phyloP scores from a whole-genome alignment of 2,797 vertebrate species.

The Sebastes goodei region DNA sequence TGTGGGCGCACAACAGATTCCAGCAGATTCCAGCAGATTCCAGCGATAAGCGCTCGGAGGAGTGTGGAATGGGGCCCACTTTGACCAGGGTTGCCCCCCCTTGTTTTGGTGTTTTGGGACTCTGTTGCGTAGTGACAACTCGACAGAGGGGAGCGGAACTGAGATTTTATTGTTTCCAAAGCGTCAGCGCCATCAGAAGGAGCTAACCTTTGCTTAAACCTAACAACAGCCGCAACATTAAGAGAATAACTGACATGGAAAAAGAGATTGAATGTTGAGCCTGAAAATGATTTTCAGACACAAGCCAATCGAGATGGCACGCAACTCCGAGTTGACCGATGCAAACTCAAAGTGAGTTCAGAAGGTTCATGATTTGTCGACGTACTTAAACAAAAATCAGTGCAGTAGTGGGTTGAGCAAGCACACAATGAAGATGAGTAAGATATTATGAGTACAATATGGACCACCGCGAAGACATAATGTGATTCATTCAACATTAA shows the following conservation, averaged over 20 bases:
- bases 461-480: conserved; percentile 43
- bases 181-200: conserved; percentile 57
- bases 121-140: conserved; percentile 78
- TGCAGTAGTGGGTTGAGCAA: conserved; percentile 29
- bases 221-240: conserved; percentile 49
- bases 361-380: conserved; percentile 33
- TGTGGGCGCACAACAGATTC: conserved; percentile 65
- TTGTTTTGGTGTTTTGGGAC: conserved; percentile 79
- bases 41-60: conserved; percentile 59
- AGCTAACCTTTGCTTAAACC: conserved; percentile 52
- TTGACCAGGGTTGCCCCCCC: conserved; percentile 67
- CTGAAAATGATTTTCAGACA: conserved; percentile 48
- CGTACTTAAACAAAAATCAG: conserved; percentile 29
- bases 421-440: conserved; percentile 56
- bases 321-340: conserved; percentile 22
- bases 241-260: conserved; percentile 55
- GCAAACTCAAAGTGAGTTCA: conserved; percentile 43
- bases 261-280: conserved; percentile 40
- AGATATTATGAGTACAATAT: conserved; percentile 48
- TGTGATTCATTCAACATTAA: conserved; percentile 46
- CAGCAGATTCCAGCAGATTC: conserved; percentile 73
- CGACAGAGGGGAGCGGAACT: conserved; percentile 36
- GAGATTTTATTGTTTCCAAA: conserved; percentile 77
- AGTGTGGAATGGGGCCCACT: conserved; percentile 59
- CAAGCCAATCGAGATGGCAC: conserved; percentile 24